Percentiles rank a stretch among this genome's conserved stretches.
phyloP scores from a whole-genome alignment of 2,113 vertebrate genomes.

The Morone chrysops region DNA sequence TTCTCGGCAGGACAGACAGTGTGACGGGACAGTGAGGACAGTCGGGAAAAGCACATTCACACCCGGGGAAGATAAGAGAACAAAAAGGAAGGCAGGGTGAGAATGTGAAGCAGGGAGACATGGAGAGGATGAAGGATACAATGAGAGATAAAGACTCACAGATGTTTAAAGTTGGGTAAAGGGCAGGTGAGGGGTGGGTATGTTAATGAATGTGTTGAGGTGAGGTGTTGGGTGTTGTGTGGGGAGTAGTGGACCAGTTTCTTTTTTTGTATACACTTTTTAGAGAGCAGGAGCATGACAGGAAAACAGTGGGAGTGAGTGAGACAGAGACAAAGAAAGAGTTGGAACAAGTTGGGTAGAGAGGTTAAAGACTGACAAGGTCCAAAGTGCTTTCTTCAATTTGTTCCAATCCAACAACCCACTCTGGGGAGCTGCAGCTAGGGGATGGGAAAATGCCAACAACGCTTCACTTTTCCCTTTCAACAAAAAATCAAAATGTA shows the following conservation, averaged over 20 bases:
- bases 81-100: conserved; percentile 35
- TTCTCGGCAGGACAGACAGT: conserved; percentile 52
- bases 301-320: background rate
- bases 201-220: background rate
- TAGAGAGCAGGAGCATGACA: background rate
- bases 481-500: conserved; percentile 22
- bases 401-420: conserved; percentile 57
- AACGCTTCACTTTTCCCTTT: conserved; percentile 44
- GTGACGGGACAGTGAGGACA: conserved; percentile 51
- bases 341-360: conserved; percentile 6
- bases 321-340: conserved; percentile 13
- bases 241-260: background rate
- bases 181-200: conserved; percentile 18
- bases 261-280: background rate
- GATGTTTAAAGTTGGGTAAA: conserved; percentile 15
- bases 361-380: conserved; percentile 67
- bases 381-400: conserved; percentile 61
- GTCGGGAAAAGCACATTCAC: conserved; percentile 43
- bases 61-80: conserved; percentile 46
- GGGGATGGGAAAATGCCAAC: conserved; percentile 57
- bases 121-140: conserved; percentile 20
- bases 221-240: background rate
- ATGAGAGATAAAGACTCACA: conserved; percentile 16
- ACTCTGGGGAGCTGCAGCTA: conserved; percentile 45
- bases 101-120: conserved; percentile 22